Evolutionary conservation across 1,140 invertebrate species (phyloP), one percentile per base, ranked within the genome.

Genomic region (Diachasma alloeum): DNA sequence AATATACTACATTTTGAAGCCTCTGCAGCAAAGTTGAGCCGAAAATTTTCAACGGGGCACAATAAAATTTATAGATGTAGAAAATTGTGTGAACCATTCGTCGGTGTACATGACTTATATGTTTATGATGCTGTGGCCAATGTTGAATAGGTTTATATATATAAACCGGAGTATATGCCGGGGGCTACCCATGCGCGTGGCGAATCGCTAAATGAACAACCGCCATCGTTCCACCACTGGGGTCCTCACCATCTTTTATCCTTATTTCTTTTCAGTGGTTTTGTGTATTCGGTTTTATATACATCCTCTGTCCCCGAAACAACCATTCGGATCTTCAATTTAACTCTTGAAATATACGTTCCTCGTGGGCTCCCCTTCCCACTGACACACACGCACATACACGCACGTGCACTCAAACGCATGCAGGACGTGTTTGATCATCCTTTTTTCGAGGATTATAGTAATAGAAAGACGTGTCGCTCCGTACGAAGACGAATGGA

Each of bases 181-280:
- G 76, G 75, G 79, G 79, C 79, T 74, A 59, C 66, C 53, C 36
- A 67, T 68, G 74, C 77, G 79, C 76, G 79, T 80, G 77, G 71
- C 79, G 79, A 80, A 80, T 80, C 72, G 79, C 74, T 80, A 80
- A 80, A 80, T 80, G 79, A 80, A 80, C 79, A 78, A 78, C 79
- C 69, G 79, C 79, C 79, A 80, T 80, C 66, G 66, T 68, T 15
- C 48, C n/a, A 56, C 59, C n/a, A 63, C 59, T 26, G 59, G 19
- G 24, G 36, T 66, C 36, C 36, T 37, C 75, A 72, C 75, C 44
- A 71, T 36, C 19, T 69, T 37, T 56, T 66, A 36, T 72, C 46
- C 63, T 68, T 46, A n/a, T 68, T 19, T 36, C 53, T 76, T 71
- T 76, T 59, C 63, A 72, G 53, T 44, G 69, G 37, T 72, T 72